Conservation (phyloP, 2,113 vertebrate species). For the Psittacara wagleri region DNA sequence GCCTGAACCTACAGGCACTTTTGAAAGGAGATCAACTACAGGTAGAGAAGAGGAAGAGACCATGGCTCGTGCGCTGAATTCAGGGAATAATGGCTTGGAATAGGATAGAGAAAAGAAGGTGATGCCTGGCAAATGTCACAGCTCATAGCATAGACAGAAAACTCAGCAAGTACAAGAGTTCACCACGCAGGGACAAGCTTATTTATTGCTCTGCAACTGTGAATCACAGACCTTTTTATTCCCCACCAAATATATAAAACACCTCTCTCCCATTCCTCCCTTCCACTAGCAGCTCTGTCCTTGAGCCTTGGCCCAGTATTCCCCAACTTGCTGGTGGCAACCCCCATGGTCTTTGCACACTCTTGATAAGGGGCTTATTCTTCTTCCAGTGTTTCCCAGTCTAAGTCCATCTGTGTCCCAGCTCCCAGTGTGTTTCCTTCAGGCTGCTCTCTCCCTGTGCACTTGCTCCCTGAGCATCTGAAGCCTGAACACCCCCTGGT, state of each 20-base stretch:
- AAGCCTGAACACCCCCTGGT: background rate
- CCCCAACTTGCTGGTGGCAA: background rate
- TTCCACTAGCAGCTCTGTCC: background rate
- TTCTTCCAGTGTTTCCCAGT: background rate
- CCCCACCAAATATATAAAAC: background rate
- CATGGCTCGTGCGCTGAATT: background rate
- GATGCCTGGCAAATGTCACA: background rate
- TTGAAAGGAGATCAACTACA: background rate
- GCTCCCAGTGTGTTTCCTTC: background rate
- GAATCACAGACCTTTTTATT: background rate
- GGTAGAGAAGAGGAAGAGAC: background rate
- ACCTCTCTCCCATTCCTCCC: background rate
- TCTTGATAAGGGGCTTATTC: background rate
- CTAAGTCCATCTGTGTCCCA: background rate
- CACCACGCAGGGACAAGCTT: background rate
- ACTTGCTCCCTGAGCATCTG: background rate
- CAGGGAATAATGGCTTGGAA: background rate
- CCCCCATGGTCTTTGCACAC: accelerated
- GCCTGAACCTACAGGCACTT: background rate
- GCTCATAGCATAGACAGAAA: background rate
- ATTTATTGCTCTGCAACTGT: background rate
- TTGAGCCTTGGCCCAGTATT: background rate
- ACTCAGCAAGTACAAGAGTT: background rate
- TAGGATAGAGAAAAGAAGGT: background rate
- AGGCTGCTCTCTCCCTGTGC: background rate